phyloP scores from a whole-genome alignment of 2,797 vertebrate species.

The Ptychobarbus kaznakovi region DNA sequence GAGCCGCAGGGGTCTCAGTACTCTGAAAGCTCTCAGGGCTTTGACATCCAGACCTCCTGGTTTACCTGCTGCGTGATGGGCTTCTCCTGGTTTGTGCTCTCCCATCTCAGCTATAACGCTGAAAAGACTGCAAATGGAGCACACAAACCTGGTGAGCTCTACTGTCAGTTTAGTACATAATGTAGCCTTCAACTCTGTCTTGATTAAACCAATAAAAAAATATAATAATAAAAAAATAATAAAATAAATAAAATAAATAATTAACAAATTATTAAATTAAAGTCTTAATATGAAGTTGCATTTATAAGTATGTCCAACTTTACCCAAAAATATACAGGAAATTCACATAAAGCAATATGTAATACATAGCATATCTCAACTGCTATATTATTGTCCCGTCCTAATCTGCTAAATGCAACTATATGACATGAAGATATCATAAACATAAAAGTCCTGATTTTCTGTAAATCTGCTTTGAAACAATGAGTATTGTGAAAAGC shows the following conservation, averaged over 20 bases:
- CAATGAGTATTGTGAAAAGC: not conserved
- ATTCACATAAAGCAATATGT: not conserved
- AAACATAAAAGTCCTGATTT: not conserved
- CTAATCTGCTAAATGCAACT: not conserved
- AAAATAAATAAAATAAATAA: no score
- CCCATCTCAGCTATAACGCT: slow-evolving; percentile 91
- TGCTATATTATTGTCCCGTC: not conserved
- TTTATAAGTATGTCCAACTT: not conserved
- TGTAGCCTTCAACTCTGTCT: not conserved
- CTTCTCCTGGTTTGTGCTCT: slow-evolving; percentile 79
- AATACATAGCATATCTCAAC: not conserved
- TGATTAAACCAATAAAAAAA: not conserved
- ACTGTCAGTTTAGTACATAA: not conserved
- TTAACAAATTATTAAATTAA: no score
- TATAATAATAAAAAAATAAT: not conserved
- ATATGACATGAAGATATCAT: not conserved
- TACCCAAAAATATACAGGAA: no score
- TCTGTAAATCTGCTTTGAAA: not conserved
- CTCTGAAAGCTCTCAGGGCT: slow-evolving; percentile 95
- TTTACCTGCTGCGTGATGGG: slow-evolving; percentile 88
- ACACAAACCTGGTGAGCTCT: not conserved
- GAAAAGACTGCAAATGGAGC: slow-evolving; percentile 80
- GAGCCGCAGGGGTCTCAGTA: slow-evolving; percentile 92
- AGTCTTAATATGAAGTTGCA: not conserved
- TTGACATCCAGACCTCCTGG: slow-evolving; percentile 98